Base-by-base conservation (phyloP, 2,888 invertebrate genomes). In the Nephrotoma guestfalica region DNA sequence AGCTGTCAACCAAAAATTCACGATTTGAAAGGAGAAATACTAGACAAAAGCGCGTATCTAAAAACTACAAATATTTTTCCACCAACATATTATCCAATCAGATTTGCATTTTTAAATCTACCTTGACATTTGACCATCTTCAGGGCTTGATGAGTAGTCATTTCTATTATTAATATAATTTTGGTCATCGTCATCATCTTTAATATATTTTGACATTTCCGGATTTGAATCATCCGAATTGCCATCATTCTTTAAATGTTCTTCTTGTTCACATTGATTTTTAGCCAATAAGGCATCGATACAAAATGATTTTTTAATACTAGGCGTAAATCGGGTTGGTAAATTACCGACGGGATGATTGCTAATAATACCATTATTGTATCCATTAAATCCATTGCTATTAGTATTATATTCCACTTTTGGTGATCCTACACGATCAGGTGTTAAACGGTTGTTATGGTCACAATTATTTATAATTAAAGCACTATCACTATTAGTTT, bases 241-340 rank as follows among this genome's bases (percentile, higher is more conserved):
- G n/a, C 41, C 84, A 41, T 41, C 41, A 41, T 84, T 42, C 1
- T 15, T 13, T 71, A 71, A 71, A 30, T 30, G 71, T 4, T 71
- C 88, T 6, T 90, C 89, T 40, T 91, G 90, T 87, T 89, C 89
- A 86, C 91, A 89, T 86, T 91, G 91, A 88, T 91, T 93, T 86
- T 94, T 93, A 0, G 97, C 96, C 2, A 98, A 91, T 2, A 98
- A 91, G 0, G 97, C 97, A 89, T 98, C 98, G 88, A 98, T 98
- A 90, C 97, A 97, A 90, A 98, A 98, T 0, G 97, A 97, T 86
- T 84, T 84, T 41, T 84, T 84, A 41, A 13, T 84, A 41, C n/a
- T 41, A 41, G 84, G n/a, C 30, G 86, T 86, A 30, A 45, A 86
- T 41, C 47, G 86, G 6, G 43, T 30, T 45, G 90, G 91, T 51